These are phyloP conservation scores for Achroia grisella DNA, from an alignment of 1,140 invertebrate species.

Conservation along the genomic window DNA sequence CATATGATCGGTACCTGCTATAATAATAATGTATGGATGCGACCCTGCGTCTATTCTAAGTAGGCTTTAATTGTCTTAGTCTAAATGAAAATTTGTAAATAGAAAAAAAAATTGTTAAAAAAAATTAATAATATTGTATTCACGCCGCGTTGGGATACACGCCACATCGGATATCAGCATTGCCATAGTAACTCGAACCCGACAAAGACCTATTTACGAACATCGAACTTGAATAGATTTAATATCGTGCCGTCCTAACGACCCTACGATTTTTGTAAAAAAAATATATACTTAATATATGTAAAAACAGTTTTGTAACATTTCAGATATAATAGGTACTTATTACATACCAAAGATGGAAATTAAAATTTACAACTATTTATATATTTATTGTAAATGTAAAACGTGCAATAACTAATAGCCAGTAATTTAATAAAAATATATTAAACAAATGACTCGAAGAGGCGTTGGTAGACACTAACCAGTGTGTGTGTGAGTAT, in stretches of 20 bases:
- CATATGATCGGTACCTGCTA: conserved; percentile 70
- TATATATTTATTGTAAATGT: conserved; percentile 74
- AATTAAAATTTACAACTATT: conserved; percentile 73
- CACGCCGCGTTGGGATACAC: conserved; percentile 43
- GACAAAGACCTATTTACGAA: conserved; percentile 59
- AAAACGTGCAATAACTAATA: conserved; percentile 74
- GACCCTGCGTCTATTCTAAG: conserved; percentile 69
- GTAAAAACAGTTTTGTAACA: conserved; percentile 72
- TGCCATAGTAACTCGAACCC: conserved; percentile 33
- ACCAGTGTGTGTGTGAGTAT: conserved; percentile 12
- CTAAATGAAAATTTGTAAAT: conserved; percentile 72
- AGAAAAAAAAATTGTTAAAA: conserved; percentile 52
- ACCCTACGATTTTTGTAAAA: conserved; percentile 74
- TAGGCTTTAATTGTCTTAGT: conserved; percentile 72
- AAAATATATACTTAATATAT: conserved; percentile 70
- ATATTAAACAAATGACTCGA: conserved; percentile 65
- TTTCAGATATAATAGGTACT: conserved; percentile 72
- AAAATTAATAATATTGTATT: conserved; percentile 30
- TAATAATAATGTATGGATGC: conserved; percentile 70
- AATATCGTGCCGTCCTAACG: conserved; percentile 72
- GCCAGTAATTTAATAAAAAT: conserved; percentile 70
- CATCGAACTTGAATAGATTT: conserved; percentile 72
- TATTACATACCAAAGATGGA: conserved; percentile 70
- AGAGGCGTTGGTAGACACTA: conserved; percentile 45
- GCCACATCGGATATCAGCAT: conserved; percentile 31